Evolutionary conservation across 2,888 invertebrate genomes (phyloP).

Genomic region (Heteromyza rotundicornis): DNA sequence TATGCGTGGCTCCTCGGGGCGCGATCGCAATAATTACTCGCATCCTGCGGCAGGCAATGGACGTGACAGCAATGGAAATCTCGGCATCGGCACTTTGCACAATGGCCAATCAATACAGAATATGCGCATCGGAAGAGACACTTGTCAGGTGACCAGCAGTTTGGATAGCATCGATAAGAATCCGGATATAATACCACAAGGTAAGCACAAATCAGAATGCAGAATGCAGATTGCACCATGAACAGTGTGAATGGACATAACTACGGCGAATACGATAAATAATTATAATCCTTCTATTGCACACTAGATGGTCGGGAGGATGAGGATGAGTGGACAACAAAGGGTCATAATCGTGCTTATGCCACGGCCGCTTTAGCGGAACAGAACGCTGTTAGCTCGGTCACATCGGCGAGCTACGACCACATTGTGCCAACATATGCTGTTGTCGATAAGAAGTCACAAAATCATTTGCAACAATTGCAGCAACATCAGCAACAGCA

Average conservation of each 20-base stretch:
- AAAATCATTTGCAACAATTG: slow-evolving; percentile 39
- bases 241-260: no score
- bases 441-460: slow-evolving; percentile 58
- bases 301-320: slow-evolving; percentile 59
- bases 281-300: neutral
- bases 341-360: slow-evolving; percentile 58
- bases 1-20: slow-evolving; percentile 62
- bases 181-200: slow-evolving; percentile 63
- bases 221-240: no score
- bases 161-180: slow-evolving; percentile 63
- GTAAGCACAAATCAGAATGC: no score
- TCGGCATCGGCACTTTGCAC: slow-evolving; percentile 49
- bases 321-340: slow-evolving; percentile 63
- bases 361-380: slow-evolving; percentile 62
- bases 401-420: slow-evolving; percentile 58
- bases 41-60: slow-evolving; percentile 48
- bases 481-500: slow-evolving; percentile 42
- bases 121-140: slow-evolving; percentile 56
- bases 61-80: slow-evolving; percentile 49
- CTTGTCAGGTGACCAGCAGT: slow-evolving; percentile 59
- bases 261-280: no score
- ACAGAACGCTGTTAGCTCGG: slow-evolving; percentile 61
- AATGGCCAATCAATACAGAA: slow-evolving; percentile 61
- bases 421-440: slow-evolving; percentile 60
- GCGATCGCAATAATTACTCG: slow-evolving; percentile 62